Conservation (phyloP, 64 coral and sea anemone genomes). For the Pocillopora damicornis region DNA sequence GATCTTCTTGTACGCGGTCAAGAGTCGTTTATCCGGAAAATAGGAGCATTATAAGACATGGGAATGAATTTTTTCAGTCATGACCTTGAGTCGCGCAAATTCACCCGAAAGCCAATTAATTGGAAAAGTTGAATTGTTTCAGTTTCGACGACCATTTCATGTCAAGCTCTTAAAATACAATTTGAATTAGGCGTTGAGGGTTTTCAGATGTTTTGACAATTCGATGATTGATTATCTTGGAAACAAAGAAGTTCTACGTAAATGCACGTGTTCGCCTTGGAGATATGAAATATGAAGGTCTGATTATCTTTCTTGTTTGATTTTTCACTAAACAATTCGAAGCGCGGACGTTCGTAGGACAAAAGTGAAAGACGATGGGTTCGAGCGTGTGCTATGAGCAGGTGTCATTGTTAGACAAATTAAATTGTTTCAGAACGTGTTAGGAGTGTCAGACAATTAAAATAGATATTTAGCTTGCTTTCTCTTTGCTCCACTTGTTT, state of each 20-base stretch:
- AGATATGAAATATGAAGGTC: background rate
- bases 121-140: too few species aligned
- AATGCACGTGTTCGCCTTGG: slow-evolving; percentile 24
- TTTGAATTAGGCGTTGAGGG: background rate
- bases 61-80: too few species aligned
- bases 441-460: background rate
- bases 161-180: background rate
- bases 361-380: background rate
- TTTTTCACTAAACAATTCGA: background rate
- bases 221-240: background rate
- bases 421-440: background rate
- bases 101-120: too few species aligned
- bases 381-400: background rate
- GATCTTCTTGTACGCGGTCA: too few species aligned
- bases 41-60: too few species aligned
- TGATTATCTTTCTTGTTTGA: background rate
- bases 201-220: background rate
- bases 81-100: too few species aligned
- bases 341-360: background rate
- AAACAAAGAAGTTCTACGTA: background rate
- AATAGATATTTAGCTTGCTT: background rate
- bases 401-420: background rate
- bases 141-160: too few species aligned
- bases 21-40: too few species aligned
- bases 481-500: background rate